Evolutionary conservation across 1,140 invertebrate species (phyloP).

Genomic region (Sinonovacula constricta): DNA sequence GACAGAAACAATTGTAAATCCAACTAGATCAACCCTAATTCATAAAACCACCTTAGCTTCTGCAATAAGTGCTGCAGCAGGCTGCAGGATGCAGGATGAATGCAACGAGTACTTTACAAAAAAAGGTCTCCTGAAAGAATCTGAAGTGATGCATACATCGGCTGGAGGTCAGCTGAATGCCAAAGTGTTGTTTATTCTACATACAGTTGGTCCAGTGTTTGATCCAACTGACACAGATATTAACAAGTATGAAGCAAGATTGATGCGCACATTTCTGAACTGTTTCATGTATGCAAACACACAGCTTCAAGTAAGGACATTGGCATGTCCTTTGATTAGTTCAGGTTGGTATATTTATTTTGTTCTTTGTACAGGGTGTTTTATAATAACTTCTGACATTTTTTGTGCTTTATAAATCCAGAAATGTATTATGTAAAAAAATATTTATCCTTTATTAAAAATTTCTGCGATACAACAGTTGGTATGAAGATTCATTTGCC

Average conservation of each 20-base stretch:
- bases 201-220: constrained; percentile 38
- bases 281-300: constrained; percentile 29
- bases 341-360: constrained; percentile 17
- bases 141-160: constrained; percentile 42
- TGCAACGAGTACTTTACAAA: constrained; percentile 36
- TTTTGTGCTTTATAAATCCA: neutral
- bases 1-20: constrained; percentile 42
- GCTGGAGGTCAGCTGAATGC: constrained; percentile 27
- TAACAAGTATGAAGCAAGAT: neutral
- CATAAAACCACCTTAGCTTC: constrained; percentile 12
- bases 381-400: neutral
- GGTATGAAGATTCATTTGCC: no score
- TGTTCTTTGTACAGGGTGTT: neutral
- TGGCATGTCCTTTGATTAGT: constrained; percentile 36
- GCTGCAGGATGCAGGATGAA: constrained; percentile 20
- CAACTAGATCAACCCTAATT: constrained; percentile 10
- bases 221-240: neutral
- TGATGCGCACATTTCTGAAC: constrained; percentile 37
- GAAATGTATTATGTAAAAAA: neutral
- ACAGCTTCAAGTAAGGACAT: constrained; percentile 1
- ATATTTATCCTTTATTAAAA: neutral
- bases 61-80: constrained; percentile 34
- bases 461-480: neutral
- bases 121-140: neutral
- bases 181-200: constrained; percentile 29